phyloP scores from a whole-genome alignment of 2,888 invertebrate genomes.

The Drosophila prolongata region DNA sequence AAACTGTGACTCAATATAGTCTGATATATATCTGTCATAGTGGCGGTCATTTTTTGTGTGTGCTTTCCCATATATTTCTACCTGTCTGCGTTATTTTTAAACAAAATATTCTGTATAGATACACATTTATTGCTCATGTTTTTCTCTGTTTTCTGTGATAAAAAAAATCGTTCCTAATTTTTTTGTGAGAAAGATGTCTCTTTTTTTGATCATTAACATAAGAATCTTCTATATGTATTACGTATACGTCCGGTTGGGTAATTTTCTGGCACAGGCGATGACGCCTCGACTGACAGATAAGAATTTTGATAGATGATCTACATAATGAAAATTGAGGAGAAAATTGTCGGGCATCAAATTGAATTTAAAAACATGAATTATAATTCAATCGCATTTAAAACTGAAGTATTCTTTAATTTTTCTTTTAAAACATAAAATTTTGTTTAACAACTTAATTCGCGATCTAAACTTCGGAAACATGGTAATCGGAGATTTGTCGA shows the following conservation, averaged over 20 bases:
- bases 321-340: slow-evolving; percentile 9
- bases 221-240: slow-evolving; percentile 44
- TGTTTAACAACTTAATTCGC: no score
- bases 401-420: no score
- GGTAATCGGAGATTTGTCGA: no score
- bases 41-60: slow-evolving; percentile 45
- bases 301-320: slow-evolving; percentile 33
- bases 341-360: slow-evolving; percentile 8
- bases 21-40: slow-evolving; percentile 39
- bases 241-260: slow-evolving; percentile 53
- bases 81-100: slow-evolving; percentile 77
- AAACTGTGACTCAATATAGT: slow-evolving; percentile 33
- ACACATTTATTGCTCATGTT: slow-evolving; percentile 65
- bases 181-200: slow-evolving; percentile 25
- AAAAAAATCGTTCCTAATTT: slow-evolving; percentile 37
- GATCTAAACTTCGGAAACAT: no score
- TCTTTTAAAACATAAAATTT: no score
- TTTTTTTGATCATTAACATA: slow-evolving; percentile 34
- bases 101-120: slow-evolving; percentile 62
- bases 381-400: no score
- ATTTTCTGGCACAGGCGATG: slow-evolving; percentile 56
- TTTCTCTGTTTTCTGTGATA: slow-evolving; percentile 38
- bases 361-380: neutral
- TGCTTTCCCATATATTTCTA: slow-evolving; percentile 45
- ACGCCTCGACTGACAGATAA: slow-evolving; percentile 38